Conservation (phyloP, 2,888 invertebrate genomes). For the Meliscaeva auricollis region DNA sequence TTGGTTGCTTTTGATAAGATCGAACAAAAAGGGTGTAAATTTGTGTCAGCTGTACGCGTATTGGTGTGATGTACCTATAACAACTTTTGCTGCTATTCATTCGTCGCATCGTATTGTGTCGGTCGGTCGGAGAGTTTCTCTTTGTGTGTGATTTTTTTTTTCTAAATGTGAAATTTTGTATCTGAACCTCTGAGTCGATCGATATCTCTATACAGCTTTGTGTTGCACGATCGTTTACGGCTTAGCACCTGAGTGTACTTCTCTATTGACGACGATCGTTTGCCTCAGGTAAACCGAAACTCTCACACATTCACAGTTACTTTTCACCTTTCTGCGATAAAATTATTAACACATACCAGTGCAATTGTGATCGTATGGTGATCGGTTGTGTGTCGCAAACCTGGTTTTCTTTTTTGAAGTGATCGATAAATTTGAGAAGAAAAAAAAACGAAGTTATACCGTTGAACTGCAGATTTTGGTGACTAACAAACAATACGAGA, state of each 20-base stretch:
- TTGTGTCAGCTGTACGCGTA: slow-evolving; percentile 32
- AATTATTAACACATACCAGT: slow-evolving; percentile 38
- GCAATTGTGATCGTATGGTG: slow-evolving; percentile 27
- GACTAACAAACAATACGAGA: too few relatives aligned
- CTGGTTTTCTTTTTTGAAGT: neutral
- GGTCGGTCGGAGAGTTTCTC: slow-evolving; percentile 15
- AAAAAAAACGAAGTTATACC: neutral
- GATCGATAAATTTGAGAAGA: neutral
- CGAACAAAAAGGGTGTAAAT: slow-evolving; percentile 45
- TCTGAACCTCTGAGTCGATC: slow-evolving; percentile 47
- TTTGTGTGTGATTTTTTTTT: slow-evolving; percentile 28
- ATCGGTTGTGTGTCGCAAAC: slow-evolving; percentile 31
- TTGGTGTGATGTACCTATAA: slow-evolving; percentile 41
- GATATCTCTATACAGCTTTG: slow-evolving; percentile 26
- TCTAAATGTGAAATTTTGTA: slow-evolving; percentile 44
- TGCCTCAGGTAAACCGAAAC: slow-evolving; percentile 42
- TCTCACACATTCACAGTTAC: slow-evolving; percentile 38
- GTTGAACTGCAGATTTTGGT: neutral
- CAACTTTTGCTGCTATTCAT: neutral
- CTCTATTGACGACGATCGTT: slow-evolving; percentile 35
- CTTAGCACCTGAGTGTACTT: slow-evolving; percentile 66
- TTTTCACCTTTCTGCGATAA: slow-evolving; percentile 58
- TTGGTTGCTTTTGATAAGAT: slow-evolving; percentile 46
- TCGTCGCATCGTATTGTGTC: neutral
- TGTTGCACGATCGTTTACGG: slow-evolving; percentile 51